A percentile compares a stretch with the other conserved stretches of the same genome.
Evolutionary conservation across 2,113 vertebrate species (phyloP).

Genomic region (Corynorhinus townsendii): DNA sequence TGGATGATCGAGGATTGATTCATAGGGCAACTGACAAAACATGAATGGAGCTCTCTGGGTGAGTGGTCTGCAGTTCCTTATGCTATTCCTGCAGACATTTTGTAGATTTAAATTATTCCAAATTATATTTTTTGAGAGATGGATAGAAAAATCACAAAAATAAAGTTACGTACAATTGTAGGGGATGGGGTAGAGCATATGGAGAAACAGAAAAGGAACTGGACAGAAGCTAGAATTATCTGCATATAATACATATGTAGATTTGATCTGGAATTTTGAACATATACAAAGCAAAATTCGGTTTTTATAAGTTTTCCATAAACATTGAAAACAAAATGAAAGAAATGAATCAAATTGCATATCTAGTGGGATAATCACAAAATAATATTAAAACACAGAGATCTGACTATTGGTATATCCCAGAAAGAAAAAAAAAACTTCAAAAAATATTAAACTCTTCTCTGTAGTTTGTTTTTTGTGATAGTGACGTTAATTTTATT

Average conservation of each 20-base stretch:
- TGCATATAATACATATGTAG: not conserved
- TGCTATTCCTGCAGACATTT: not conserved
- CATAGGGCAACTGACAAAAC: not conserved
- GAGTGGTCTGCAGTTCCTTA: not conserved
- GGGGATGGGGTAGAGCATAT: rapidly evolving
- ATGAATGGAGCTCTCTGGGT: not conserved
- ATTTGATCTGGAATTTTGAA: not conserved
- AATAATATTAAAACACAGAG: not conserved
- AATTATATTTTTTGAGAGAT: not conserved
- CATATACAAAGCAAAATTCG: not conserved
- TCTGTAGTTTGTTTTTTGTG: not conserved
- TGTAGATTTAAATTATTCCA: not conserved
- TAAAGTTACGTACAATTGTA: not conserved
- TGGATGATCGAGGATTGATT: not conserved
- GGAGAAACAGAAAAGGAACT: not conserved
- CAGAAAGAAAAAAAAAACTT: not conserved
- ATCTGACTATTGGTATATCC: not conserved
- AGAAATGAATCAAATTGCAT: not conserved
- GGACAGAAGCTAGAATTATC: not conserved
- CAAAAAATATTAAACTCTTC: not conserved
- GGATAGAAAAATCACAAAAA: not conserved
- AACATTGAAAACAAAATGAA: conserved; percentile 1
- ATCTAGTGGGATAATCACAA: not conserved
- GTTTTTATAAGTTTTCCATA: not conserved
- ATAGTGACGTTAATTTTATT: not conserved